Percentiles rank a stretch among this genome's conserved stretches.
Conservation (phyloP, 2,113 vertebrate genomes). For the Crotophaga sulcirostris region DNA sequence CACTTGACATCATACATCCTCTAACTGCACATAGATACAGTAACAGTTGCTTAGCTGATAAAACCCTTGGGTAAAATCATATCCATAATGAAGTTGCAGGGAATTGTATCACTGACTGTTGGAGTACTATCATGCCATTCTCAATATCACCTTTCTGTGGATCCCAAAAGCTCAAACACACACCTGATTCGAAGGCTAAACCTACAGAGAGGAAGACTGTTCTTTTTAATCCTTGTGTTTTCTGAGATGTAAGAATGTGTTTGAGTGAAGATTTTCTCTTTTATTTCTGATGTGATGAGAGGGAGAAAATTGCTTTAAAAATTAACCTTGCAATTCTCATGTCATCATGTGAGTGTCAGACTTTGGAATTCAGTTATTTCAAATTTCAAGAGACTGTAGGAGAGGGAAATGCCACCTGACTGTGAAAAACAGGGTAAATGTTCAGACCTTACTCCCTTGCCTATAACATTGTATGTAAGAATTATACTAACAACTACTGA, state of each 20-base stretch:
- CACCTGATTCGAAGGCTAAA: not conserved
- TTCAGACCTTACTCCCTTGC: not conserved
- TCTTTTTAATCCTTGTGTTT: not conserved
- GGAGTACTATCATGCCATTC: not conserved
- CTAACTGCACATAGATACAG: not conserved
- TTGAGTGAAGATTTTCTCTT: not conserved
- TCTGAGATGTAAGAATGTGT: not conserved
- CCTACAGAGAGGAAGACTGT: not conserved
- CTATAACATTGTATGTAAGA: not conserved
- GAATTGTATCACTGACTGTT: not conserved
- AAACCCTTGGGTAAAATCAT: constrained; percentile 2
- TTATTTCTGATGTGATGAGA: not conserved
- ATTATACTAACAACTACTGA: not conserved
- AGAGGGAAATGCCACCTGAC: not conserved
- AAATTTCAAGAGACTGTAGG: not conserved
- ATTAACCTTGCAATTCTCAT: not conserved
- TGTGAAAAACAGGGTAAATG: not conserved
- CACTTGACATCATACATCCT: not conserved
- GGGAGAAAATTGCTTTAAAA: not conserved
- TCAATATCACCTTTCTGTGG: not conserved
- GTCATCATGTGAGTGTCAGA: not conserved
- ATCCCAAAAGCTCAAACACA: not conserved
- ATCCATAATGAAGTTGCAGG: not conserved
- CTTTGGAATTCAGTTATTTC: not conserved
- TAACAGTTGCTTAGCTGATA: constrained; percentile 1